These are phyloP conservation scores for Sebastes dallii DNA, from an alignment of 2,797 vertebrate genomes.

Conservation along the genomic window DNA sequence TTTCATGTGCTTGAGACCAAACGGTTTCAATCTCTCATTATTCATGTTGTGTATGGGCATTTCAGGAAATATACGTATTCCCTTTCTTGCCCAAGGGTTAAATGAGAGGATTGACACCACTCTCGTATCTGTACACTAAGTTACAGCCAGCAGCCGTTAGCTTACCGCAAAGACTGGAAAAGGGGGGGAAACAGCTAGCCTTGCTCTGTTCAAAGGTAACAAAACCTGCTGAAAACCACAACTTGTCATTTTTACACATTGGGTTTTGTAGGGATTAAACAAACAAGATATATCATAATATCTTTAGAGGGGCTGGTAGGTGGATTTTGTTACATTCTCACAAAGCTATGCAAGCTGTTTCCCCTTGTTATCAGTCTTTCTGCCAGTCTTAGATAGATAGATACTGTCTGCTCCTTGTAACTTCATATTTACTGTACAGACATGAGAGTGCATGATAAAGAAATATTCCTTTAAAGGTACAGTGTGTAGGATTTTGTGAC, in stretches of 20 bases:
- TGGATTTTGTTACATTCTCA: not conserved
- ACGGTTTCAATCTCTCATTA: not conserved
- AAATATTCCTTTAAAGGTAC: not conserved
- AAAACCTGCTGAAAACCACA: not conserved
- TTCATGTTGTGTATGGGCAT: not conserved
- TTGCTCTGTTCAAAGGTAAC: not conserved
- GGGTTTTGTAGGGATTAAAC: not conserved
- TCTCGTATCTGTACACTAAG: not conserved
- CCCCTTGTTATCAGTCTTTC: not conserved
- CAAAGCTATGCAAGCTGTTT: not conserved
- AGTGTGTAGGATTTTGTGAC: rapidly evolving
- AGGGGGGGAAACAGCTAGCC: too few species aligned
- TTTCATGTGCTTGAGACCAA: not conserved
- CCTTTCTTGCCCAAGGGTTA: not conserved
- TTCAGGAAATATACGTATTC: rapidly evolving
- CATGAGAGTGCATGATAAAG: not conserved
- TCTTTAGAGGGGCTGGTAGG: too few species aligned
- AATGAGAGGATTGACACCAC: not conserved
- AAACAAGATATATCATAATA: not conserved
- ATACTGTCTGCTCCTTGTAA: not conserved
- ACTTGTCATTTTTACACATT: too few species aligned
- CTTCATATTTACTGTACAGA: not conserved
- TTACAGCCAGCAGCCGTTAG: not conserved
- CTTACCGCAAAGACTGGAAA: not conserved
- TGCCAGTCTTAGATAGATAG: not conserved